These are phyloP conservation scores for Austrolebias charrua DNA, from an alignment of 2,797 vertebrate genomes.

Conservation along the genomic window DNA sequence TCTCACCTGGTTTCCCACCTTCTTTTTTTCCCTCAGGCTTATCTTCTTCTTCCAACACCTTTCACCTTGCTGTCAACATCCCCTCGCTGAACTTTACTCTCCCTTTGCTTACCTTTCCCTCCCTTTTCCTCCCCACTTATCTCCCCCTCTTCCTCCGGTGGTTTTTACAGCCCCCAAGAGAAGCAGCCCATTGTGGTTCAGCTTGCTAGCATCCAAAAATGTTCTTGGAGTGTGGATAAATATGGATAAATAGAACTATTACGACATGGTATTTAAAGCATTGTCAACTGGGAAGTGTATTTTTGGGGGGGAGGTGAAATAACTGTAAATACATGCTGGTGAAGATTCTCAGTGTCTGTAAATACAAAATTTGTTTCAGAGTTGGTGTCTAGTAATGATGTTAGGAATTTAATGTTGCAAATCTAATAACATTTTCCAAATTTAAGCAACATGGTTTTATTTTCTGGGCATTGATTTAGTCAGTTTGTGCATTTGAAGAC, in stretches of 20 bases:
- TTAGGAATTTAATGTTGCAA: background rate
- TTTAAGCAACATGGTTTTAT: background rate
- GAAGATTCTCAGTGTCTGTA: background rate
- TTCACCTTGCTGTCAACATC: slow-evolving; percentile 60
- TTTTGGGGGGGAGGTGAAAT: background rate
- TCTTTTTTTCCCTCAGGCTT: slow-evolving; percentile 45
- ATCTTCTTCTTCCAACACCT: slow-evolving; percentile 59
- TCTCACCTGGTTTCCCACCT: slow-evolving; percentile 59
- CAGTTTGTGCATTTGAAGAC: background rate
- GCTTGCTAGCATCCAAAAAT: slow-evolving; percentile 57
- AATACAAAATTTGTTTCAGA: background rate
- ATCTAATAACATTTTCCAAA: background rate
- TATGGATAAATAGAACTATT: background rate
- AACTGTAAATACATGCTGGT: too few species aligned
- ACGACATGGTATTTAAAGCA: background rate
- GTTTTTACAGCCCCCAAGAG: slow-evolving; percentile 75
- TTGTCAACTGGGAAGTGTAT: background rate
- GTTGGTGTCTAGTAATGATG: background rate
- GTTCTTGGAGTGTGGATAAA: slow-evolving; percentile 60
- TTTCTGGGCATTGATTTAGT: background rate
- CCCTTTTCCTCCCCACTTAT: slow-evolving; percentile 47
- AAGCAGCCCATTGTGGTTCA: slow-evolving; percentile 73
- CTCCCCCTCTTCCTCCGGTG: slow-evolving; percentile 67
- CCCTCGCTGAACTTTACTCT: slow-evolving; percentile 60
- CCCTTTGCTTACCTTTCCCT: slow-evolving; percentile 53